Evolutionary conservation across 2,888 invertebrate species (phyloP), one percentile per base, ranked within the genome.

Genomic region (Buathra laborator): DNA sequence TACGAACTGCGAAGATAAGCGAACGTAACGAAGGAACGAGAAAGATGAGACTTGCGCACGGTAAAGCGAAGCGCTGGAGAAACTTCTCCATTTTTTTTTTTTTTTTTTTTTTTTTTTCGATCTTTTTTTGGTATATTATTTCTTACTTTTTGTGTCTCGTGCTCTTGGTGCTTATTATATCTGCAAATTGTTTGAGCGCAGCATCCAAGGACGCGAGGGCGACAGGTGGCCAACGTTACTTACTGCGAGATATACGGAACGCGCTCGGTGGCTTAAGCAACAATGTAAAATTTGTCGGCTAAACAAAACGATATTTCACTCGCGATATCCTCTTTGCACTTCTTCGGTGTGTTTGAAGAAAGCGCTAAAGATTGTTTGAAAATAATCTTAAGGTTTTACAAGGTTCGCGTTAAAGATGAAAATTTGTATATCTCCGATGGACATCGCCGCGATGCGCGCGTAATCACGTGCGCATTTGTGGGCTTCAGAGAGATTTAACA

Each of bases 1-100:
- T 77, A 29, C 81, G 76, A 81, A 81, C 46, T 37, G 44, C 48
- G 48, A 70, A 83, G 72, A 83, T 75, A 64, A 51, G 43, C 70
- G 10, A 64, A 51, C 64, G 53, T 67, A 64, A 51, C 64, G 53
- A 76, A 51, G 24, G 51, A 66, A 37, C 37, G 62, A 5, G 62
- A 62, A 62, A 14, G 62, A 62, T n/a, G 29, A 29, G 32, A 29
- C 29, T 10, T 12, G 62, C 29, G 9, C 32, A 32, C 56, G 19
- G 56, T 10, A 19, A 19, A 24, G 10, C 24, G 3, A 56, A 12
- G 19, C 10, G 12, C 24, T 19, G 19, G 56, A 56, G 37, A 37
- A 37, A 6, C 37, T 37, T 37, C 9, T 37, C 0, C 37, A 24
- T 3, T 67, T 10, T 24, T 51, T 70, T 70, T 19, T 16, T n/a